phyloP scores from a whole-genome alignment of 2,888 invertebrate species.

The Trichopoda pennipes region DNA sequence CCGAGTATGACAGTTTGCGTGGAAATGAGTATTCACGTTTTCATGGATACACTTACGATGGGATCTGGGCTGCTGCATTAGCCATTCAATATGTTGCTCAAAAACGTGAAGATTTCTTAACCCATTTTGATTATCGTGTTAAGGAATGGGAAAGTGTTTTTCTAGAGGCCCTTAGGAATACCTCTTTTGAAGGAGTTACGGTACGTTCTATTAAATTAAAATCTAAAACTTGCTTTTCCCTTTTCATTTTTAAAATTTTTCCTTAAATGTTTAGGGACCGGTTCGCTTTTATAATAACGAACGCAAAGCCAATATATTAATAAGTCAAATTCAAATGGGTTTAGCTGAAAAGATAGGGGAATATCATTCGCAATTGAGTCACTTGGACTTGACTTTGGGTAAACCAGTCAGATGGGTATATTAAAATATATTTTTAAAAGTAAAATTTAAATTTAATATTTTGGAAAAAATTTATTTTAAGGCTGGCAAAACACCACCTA shows the following conservation, averaged over 20 bases:
- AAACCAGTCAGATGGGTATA: conserved; percentile 88
- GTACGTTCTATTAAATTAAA: conserved; percentile 75
- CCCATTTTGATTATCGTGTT: conserved; percentile 92
- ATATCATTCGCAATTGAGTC: conserved; percentile 86
- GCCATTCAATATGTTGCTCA: conserved; percentile 95
- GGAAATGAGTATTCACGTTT: conserved; percentile 94
- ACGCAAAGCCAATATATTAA: conserved; percentile 94
- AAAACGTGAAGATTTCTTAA: conserved; percentile 89
- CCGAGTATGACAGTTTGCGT: conserved; percentile 90
- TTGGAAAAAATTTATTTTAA: conserved; percentile 70
- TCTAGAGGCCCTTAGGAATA: conserved; percentile 92
- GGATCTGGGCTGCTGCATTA: conserved; percentile 97
- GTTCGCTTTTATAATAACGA: conserved; percentile 97
- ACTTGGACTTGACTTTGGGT: conserved; percentile 89
- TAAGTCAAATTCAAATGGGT: conserved; percentile 94
- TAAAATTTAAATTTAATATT: not conserved
- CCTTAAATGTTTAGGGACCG: conserved; percentile 79
- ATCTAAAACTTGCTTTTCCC: not conserved
- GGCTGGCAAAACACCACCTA: conserved; percentile 88
- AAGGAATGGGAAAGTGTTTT: conserved; percentile 93
- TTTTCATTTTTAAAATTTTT: conserved; percentile 2
- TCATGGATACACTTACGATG: conserved; percentile 99
- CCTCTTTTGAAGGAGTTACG: conserved; percentile 96
- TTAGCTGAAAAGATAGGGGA: conserved; percentile 93
- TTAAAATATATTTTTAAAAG: not conserved